These are phyloP conservation scores for Ips nitidus DNA, from an alignment of 1,140 invertebrate genomes.

Conservation along the genomic window DNA sequence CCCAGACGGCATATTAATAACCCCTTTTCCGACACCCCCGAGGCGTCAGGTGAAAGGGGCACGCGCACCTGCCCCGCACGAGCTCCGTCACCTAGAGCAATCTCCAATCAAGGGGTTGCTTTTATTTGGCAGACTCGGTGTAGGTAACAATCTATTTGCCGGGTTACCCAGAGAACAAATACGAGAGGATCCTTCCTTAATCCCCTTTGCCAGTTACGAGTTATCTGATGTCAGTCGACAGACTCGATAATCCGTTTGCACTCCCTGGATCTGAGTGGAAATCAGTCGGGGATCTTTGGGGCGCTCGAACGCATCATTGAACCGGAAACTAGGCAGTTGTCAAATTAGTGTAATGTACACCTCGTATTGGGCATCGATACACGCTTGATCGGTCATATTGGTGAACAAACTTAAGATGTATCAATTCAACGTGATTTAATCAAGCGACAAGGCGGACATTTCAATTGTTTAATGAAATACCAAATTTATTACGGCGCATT, in stretches of 20 bases:
- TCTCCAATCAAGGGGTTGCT: too few species aligned
- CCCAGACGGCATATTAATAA: background rate
- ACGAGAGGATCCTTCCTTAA: background rate
- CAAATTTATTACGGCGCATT: too few species aligned
- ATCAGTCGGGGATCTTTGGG: background rate
- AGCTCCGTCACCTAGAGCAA: background rate
- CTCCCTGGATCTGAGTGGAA: background rate
- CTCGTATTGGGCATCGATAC: too few species aligned
- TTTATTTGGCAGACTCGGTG: too few species aligned
- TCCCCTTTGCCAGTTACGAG: background rate
- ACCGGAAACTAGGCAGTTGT: background rate
- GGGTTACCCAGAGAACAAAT: background rate
- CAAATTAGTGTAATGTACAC: background rate
- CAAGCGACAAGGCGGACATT: too few species aligned
- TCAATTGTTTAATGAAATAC: too few species aligned
- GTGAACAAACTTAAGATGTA: too few species aligned
- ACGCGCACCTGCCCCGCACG: background rate
- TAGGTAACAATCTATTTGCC: background rate
- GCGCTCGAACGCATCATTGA: background rate
- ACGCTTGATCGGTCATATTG: too few species aligned
- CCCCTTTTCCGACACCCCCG: conserved; percentile 2
- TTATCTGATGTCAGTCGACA: background rate
- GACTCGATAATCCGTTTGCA: background rate
- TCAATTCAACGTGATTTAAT: too few species aligned
- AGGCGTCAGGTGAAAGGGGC: background rate